These are phyloP conservation scores for Mesaphorura yosii DNA, from an alignment of 1,140 invertebrate species.

Conservation along the genomic window DNA sequence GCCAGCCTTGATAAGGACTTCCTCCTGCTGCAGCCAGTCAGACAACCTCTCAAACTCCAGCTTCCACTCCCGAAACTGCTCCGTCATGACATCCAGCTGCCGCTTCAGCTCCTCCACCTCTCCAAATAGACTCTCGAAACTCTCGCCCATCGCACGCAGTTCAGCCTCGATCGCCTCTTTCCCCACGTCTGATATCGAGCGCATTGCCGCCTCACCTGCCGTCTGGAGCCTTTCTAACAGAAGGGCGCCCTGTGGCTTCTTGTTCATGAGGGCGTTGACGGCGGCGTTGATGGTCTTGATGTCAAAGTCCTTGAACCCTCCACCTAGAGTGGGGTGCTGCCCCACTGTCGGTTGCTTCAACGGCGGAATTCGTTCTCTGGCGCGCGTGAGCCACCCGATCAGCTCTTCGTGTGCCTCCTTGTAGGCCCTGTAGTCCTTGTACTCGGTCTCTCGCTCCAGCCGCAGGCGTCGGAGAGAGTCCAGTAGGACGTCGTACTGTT, in stretches of 20 bases:
- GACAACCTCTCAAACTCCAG: conserved; percentile 82
- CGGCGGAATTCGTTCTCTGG: conserved; percentile 76
- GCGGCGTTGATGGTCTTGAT: conserved; percentile 77
- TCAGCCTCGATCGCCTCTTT: conserved; percentile 71
- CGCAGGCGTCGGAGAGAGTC: conserved; percentile 59
- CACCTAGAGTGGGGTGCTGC: no score
- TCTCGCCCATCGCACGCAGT: conserved; percentile 66
- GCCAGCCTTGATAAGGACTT: conserved; percentile 80
- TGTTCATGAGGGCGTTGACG: conserved; percentile 69
- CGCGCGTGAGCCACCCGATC: conserved; percentile 66
- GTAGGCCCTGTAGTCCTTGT: conserved; percentile 71
- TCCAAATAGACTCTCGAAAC: conserved; percentile 70
- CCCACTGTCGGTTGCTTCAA: conserved; percentile 69
- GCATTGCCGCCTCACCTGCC: conserved; percentile 69
- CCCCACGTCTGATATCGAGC: conserved; percentile 63
- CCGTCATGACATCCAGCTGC: conserved; percentile 64
- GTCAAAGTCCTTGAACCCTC: conserved; percentile 60
- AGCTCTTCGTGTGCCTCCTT: conserved; percentile 83
- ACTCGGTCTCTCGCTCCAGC: conserved; percentile 67
- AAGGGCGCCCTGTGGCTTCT: conserved; percentile 78
- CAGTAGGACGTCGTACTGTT: conserved; percentile 62
- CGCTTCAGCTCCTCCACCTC: conserved; percentile 75
- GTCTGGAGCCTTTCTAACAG: conserved; percentile 74
- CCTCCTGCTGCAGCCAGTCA: conserved; percentile 87
- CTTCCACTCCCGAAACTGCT: conserved; percentile 78